Evolutionary conservation across 2,113 vertebrate species (phyloP).

Genomic region (Crotalus horridus): DNA sequence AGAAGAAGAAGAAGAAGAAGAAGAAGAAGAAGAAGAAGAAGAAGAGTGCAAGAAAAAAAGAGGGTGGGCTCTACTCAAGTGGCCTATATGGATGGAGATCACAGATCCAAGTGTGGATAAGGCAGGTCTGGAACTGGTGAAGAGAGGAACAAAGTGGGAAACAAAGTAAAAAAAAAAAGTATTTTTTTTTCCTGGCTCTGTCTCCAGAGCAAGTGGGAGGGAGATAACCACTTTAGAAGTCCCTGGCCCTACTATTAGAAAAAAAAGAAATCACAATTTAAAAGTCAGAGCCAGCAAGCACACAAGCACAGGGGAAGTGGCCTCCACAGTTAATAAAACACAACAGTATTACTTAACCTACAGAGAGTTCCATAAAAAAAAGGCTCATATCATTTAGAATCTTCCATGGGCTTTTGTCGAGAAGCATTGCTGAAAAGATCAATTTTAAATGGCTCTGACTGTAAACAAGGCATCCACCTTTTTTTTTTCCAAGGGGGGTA

Average conservation of each 20-base stretch:
- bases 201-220: not conserved
- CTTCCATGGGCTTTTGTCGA: conserved; percentile 39
- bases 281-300: conserved; percentile 15
- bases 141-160: not conserved
- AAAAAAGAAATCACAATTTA: conserved; percentile 29
- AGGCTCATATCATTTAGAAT: conserved; percentile 36
- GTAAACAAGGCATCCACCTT: conserved; percentile 45
- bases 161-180: not conserved
- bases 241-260: conserved; percentile 7
- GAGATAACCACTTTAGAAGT: not conserved
- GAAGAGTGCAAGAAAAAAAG: not conserved
- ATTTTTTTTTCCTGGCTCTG: not conserved
- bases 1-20: too few relatives aligned
- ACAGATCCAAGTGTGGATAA: not conserved
- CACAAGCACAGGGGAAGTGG: conserved; percentile 21
- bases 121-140: not conserved
- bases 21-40: not conserved
- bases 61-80: not conserved
- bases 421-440: conserved; percentile 27
- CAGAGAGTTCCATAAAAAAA: conserved; percentile 53
- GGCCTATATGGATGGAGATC: not conserved
- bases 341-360: conserved; percentile 47
- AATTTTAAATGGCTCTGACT: conserved; percentile 47
- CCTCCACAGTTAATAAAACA: conserved; percentile 48
- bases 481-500: conserved; percentile 18